These are phyloP conservation scores for Varroa destructor DNA, from an alignment of 1,140 invertebrate genomes.

Conservation along the genomic window DNA sequence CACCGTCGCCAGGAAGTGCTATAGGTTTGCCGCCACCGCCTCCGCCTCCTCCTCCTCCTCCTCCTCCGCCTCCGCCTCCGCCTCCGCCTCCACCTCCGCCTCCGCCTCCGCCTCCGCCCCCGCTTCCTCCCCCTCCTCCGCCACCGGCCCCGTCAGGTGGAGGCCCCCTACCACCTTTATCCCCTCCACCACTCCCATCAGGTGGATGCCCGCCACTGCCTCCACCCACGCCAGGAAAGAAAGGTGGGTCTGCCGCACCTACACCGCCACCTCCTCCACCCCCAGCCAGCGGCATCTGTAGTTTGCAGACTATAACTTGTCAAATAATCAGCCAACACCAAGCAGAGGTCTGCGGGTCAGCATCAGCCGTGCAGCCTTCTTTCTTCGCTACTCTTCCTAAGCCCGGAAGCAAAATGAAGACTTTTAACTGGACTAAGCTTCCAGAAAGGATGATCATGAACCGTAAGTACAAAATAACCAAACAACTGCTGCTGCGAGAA, in stretches of 20 bases:
- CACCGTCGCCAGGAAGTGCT: background rate
- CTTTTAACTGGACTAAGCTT: slow-evolving; percentile 82
- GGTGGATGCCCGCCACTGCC: slow-evolving; percentile 31
- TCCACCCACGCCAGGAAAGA: slow-evolving; percentile 29
- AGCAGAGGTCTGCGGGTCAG: background rate
- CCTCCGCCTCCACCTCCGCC: slow-evolving; percentile 43
- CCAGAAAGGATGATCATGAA: slow-evolving; percentile 43
- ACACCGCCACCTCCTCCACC: slow-evolving; percentile 4
- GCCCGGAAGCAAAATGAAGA: slow-evolving; percentile 77
- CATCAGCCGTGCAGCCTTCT: slow-evolving; percentile 15
- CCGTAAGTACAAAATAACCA: no score
- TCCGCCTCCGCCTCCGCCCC: slow-evolving; percentile 38
- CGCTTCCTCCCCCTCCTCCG: slow-evolving; percentile 34
- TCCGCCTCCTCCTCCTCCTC: background rate
- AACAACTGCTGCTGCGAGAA: no score
- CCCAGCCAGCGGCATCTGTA: background rate
- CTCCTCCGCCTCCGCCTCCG: background rate
- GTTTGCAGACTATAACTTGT: no score
- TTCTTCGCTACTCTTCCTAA: slow-evolving; percentile 44
- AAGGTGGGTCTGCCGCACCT: background rate
- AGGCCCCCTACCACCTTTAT: slow-evolving; percentile 35
- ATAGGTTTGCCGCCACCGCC: background rate
- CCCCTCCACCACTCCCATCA: slow-evolving; percentile 34
- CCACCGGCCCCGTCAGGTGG: slow-evolving; percentile 37
- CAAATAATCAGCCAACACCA: no score